phyloP scores from a whole-genome alignment of 2,888 invertebrate genomes.

The Melikaiella ostensackeni region DNA sequence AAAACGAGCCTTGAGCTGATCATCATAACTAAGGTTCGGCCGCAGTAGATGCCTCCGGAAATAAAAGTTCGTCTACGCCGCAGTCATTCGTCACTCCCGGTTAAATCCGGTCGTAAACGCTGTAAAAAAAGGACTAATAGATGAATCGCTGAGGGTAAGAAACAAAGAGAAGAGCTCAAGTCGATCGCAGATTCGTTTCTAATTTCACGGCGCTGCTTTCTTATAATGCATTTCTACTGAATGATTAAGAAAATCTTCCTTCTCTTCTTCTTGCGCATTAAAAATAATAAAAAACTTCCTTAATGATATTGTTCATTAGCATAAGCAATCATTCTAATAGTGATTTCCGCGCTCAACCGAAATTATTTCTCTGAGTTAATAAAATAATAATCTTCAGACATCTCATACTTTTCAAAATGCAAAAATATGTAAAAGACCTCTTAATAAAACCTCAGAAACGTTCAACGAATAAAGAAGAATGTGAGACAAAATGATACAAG shows the following conservation, averaged over 20 bases:
- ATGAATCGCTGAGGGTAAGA: constrained; percentile 25
- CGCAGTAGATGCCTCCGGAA: constrained; percentile 56
- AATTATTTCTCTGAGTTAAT: neutral
- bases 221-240: neutral
- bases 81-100: constrained; percentile 62
- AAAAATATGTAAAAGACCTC: neutral
- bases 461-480: neutral
- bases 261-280: neutral
- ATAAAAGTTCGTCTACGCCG: constrained; percentile 53
- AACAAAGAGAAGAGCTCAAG: constrained; percentile 10
- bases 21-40: constrained; percentile 27
- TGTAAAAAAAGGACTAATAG: constrained; percentile 50
- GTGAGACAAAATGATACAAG: constrained; percentile 20
- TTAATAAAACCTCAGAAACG: neutral
- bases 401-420: neutral
- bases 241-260: constrained; percentile 7
- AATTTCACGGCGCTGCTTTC: constrained; percentile 51
- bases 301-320: neutral
- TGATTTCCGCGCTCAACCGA: neutral
- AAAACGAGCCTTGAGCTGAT: neutral
- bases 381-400: neutral
- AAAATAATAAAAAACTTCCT: constrained; percentile 4
- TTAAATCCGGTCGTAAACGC: constrained; percentile 61
- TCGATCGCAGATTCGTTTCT: constrained; percentile 49
- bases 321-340: neutral